phyloP scores from a whole-genome alignment of 92 coral and sea anemone species.

The Epizoanthus stellaris region DNA sequence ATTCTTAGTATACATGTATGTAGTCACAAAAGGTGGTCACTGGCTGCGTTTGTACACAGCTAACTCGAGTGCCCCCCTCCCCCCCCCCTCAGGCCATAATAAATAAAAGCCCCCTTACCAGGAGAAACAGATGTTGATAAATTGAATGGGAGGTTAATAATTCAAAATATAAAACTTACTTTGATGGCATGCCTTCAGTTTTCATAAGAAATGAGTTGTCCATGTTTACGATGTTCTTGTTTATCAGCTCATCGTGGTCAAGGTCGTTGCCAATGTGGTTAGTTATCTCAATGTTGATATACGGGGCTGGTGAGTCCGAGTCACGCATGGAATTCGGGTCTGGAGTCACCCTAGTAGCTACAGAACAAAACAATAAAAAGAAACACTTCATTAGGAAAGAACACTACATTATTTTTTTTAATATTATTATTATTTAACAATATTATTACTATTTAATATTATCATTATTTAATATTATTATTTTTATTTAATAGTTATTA shows the following conservation, averaged over 20 bases:
- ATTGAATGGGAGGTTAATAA: too few species aligned
- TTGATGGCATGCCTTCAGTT: constrained; percentile 70
- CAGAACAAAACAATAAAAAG: too few species aligned
- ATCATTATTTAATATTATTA: too few species aligned
- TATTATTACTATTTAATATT: not conserved
- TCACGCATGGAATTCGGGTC: constrained; percentile 54
- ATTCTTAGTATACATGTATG: too few species aligned
- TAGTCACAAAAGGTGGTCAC: too few species aligned
- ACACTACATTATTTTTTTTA: not conserved
- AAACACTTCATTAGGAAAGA: not conserved
- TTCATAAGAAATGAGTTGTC: constrained; percentile 63
- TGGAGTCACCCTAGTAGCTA: constrained; percentile 9
- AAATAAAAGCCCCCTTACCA: too few species aligned
- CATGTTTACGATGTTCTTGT: constrained; percentile 54
- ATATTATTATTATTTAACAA: not conserved
- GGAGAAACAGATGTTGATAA: too few species aligned
- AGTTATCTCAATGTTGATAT: constrained; percentile 43
- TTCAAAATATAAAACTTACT: constrained; percentile 40
- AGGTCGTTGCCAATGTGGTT: constrained; percentile 71
- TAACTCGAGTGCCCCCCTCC: too few species aligned
- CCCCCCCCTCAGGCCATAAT: too few species aligned
- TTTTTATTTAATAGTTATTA: too few species aligned
- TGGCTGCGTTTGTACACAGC: too few species aligned
- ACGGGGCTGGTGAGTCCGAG: constrained; percentile 88
- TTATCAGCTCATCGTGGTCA: constrained; percentile 67